These are phyloP conservation scores for Lapara coniferarum DNA, from an alignment of 2,888 invertebrate species.

Conservation along the genomic window DNA sequence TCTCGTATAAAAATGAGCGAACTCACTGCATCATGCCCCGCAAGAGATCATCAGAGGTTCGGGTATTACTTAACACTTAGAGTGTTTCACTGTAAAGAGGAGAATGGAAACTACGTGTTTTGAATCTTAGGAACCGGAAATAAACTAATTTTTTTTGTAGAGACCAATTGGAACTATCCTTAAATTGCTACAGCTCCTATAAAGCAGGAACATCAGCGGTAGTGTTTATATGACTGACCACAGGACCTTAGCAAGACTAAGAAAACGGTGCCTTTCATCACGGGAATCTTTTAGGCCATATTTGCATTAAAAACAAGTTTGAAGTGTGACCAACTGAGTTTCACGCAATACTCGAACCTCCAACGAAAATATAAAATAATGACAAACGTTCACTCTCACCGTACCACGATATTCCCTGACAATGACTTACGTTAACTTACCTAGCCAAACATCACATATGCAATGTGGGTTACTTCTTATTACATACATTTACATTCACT, in stretches of 20 bases:
- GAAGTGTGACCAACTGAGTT: not conserved
- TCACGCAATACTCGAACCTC: not conserved
- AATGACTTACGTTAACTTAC: conserved; percentile 75
- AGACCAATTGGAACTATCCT: too few species aligned
- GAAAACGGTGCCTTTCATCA: too few species aligned
- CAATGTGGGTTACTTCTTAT: conserved; percentile 28
- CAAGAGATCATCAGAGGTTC: not conserved
- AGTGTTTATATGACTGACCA: too few species aligned
- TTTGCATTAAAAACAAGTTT: too few species aligned
- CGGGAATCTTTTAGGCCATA: too few species aligned
- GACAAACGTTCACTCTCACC: conserved; percentile 11
- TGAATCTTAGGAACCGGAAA: too few species aligned
- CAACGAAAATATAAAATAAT: not conserved
- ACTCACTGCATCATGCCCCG: not conserved
- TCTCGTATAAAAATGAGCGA: conserved; percentile 2
- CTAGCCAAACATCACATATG: conserved; percentile 75
- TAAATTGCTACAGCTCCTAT: too few species aligned
- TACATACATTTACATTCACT: conserved; percentile 2
- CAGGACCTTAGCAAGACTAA: too few species aligned
- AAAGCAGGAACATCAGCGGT: too few species aligned
- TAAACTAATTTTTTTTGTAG: too few species aligned
- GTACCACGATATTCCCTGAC: conserved; percentile 59
- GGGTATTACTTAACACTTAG: not conserved
- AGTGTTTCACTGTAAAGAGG: not conserved
- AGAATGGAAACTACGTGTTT: too few species aligned